These are phyloP conservation scores for Brevipalpus yothersi DNA, from an alignment of 1,140 invertebrate species.

Conservation along the genomic window DNA sequence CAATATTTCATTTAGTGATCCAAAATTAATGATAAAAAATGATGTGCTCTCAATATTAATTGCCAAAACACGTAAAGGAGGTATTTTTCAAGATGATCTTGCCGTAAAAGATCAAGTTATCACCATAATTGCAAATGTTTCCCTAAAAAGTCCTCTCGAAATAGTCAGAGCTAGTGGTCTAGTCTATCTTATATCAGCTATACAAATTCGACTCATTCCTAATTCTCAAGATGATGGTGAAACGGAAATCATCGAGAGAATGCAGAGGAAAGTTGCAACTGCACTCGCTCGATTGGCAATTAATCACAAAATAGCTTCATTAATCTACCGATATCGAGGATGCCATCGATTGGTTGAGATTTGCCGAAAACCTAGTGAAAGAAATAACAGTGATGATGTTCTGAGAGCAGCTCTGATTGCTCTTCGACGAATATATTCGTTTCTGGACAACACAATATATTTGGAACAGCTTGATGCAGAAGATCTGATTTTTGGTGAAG, in stretches of 20 bases:
- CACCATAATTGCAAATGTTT: constrained; percentile 51
- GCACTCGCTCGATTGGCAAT: constrained; percentile 53
- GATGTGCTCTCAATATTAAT: constrained; percentile 23
- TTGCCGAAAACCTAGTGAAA: constrained; percentile 37
- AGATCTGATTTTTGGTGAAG: too few species aligned
- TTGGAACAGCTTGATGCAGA: too few species aligned
- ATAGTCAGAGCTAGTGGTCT: constrained; percentile 33
- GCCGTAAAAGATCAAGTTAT: constrained; percentile 27
- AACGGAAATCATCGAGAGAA: constrained; percentile 31
- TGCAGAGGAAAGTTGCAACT: constrained; percentile 62
- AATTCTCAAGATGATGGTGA: not conserved
- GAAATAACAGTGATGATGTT: constrained; percentile 43
- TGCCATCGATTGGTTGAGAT: constrained; percentile 42
- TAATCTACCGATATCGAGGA: constrained; percentile 13
- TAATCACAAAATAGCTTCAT: constrained; percentile 24
- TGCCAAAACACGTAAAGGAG: not conserved
- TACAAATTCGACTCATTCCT: constrained; percentile 23
- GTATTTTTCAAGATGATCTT: not conserved
- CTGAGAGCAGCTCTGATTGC: constrained; percentile 44
- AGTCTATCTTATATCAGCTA: constrained; percentile 44
- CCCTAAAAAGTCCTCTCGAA: constrained; percentile 27
- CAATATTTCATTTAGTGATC: constrained; percentile 55
- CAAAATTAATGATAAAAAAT: constrained; percentile 30
- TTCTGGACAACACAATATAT: constrained; percentile 14
- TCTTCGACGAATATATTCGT: constrained; percentile 33